Conservation (phyloP, 2,113 vertebrate species). For the Platichthys flesus region DNA sequence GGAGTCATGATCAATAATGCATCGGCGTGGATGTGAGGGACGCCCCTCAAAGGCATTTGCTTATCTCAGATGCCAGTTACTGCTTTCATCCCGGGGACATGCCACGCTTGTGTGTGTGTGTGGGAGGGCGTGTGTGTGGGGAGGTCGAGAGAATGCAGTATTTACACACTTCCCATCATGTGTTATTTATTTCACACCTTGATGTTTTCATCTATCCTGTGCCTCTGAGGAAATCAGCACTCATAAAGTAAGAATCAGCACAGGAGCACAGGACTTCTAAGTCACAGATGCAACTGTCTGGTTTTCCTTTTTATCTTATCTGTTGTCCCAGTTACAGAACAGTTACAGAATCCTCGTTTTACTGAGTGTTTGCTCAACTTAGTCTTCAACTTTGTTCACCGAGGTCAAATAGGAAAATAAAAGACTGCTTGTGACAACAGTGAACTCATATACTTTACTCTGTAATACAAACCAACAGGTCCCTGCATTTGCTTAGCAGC, state of each 20-base stretch:
- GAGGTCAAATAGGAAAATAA: slow-evolving; percentile 22
- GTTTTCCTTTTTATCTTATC: not conserved
- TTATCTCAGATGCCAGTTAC: slow-evolving; percentile 82
- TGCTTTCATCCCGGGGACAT: slow-evolving; percentile 77
- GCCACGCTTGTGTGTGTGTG: slow-evolving; percentile 41
- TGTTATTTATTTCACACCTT: slow-evolving; percentile 76
- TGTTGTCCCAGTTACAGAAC: slow-evolving; percentile 44
- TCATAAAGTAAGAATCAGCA: slow-evolving; percentile 64
- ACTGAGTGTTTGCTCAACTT: slow-evolving; percentile 11
- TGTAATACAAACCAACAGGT: slow-evolving; percentile 5
- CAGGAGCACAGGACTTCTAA: slow-evolving; percentile 61
- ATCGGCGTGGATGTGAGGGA: slow-evolving; percentile 79
- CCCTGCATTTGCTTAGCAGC: not conserved
- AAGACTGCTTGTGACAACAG: not conserved
- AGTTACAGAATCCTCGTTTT: slow-evolving; percentile 39
- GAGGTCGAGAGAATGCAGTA: slow-evolving; percentile 69
- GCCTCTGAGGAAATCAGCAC: slow-evolving; percentile 69
- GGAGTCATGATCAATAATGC: slow-evolving; percentile 83
- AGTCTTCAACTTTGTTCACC: slow-evolving; percentile 11
- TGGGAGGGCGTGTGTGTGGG: slow-evolving; percentile 50
- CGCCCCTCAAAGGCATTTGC: slow-evolving; percentile 78
- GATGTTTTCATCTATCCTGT: slow-evolving; percentile 76
- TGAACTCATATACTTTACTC: not conserved
- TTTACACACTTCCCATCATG: slow-evolving; percentile 76
- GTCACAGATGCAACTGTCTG: slow-evolving; percentile 49